Evolutionary conservation across 2,113 vertebrate species (phyloP).

Genomic region (Eolophus roseicapilla): DNA sequence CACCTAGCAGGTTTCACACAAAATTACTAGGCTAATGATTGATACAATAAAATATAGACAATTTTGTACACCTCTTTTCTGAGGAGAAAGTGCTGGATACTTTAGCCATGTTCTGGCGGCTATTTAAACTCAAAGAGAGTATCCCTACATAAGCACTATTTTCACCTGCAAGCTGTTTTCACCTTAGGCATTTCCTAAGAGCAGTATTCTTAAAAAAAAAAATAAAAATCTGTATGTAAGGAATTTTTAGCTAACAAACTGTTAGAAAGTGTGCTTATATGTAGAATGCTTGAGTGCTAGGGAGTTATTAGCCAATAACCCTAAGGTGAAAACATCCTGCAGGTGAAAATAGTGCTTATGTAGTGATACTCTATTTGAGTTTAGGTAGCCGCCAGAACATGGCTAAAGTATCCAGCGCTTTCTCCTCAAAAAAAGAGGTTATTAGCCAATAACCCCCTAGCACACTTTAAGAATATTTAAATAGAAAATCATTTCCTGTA

Average conservation of each 20-base stretch:
- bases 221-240: not conserved
- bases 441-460: not conserved
- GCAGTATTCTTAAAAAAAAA: not conserved
- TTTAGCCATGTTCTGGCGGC: not conserved
- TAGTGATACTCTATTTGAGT: not conserved
- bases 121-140: not conserved
- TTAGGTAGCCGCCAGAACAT: not conserved
- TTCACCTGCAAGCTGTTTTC: not conserved
- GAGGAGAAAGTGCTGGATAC: not conserved
- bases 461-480: not conserved
- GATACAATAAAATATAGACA: not conserved
- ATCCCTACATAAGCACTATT: not conserved
- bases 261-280: not conserved
- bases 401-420: not conserved
- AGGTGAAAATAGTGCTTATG: not conserved
- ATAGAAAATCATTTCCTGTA: not conserved
- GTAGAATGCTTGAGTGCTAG: not conserved
- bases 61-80: not conserved
- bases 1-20: not conserved
- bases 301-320: too few relatives aligned
- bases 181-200: not conserved
- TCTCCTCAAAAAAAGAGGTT: not conserved
- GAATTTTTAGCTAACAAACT: not conserved
- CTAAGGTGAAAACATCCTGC: not conserved
- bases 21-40: not conserved